A percentile compares a stretch with the other conserved stretches of the same genome.
Conservation (phyloP, 2,113 vertebrate genomes). For the Periophthalmus modestus region DNA sequence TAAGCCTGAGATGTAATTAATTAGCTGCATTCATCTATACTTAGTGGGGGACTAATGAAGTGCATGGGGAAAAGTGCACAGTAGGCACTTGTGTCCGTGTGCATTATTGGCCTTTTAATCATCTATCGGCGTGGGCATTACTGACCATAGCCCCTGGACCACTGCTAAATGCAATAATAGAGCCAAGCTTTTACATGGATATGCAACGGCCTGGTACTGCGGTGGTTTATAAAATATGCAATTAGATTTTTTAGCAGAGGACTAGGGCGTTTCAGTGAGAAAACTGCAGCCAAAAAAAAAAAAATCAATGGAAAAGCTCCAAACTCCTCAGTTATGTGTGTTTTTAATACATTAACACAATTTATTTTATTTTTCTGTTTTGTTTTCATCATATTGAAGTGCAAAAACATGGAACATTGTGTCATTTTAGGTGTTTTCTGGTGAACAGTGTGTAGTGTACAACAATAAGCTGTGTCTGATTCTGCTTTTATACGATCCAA, state of each 20-base stretch:
- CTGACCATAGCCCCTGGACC: not conserved
- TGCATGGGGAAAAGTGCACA: not conserved
- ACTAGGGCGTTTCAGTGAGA: no score
- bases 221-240: not conserved
- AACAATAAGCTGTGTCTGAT: not conserved
- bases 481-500: not conserved
- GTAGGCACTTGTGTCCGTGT: not conserved
- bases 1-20: constrained; percentile 33
- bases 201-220: not conserved
- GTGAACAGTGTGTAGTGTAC: not conserved
- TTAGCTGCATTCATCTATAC: constrained; percentile 20
- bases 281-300: no score
- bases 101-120: not conserved
- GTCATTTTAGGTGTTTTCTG: not conserved
- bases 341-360: no score
- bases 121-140: not conserved
- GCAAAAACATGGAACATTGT: no score
- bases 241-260: no score
- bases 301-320: no score
- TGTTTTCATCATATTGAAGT: not conserved
- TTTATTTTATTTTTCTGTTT: no score
- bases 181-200: not conserved
- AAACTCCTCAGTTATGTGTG: no score
- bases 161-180: not conserved
- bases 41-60: constrained; percentile 25